Evolutionary conservation across 2,888 invertebrate genomes (phyloP), one percentile per base, ranked within the genome.

Genomic region (Coremacera marginata): DNA sequence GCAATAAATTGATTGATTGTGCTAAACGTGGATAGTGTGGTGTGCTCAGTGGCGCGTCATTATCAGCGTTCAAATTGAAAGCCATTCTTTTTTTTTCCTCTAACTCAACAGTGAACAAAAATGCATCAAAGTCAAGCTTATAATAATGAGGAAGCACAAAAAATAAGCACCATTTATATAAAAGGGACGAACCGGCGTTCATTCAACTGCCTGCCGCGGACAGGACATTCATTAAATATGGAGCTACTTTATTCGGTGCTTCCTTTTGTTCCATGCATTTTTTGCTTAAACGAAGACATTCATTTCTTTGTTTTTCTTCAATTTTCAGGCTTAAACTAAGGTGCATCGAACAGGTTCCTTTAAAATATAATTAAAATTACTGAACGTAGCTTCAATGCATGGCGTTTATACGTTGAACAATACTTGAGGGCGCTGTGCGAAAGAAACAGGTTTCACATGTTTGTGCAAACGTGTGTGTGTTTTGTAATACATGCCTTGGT

Each of bases 211-310:
- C 67, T 65, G 74, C 70, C 22, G 57, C 51, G 51, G 70, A 65
- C 70, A 77, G 76, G 76, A 76, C 74, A 70, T 65, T 73, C 79
- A 73, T 77, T 79, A 75, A 77, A 77, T 55, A 60, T 37, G 63
- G 52, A 51, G 76, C 70, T 76, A 31, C 76, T 63, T 51, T 27
- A 55, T 52, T 62, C 19, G 25, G 52, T 7, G 22, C 27, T 52
- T 9, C 16, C 31, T 31, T 34, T 70, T 27, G 27, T 11, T 37
- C 34, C 9, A 14, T 8, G 16, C 25, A 11, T 25, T 49, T 22
- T 67, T 11, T 25, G 60, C 27, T 62, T 63, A 34, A 16, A n/a
- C 27, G 25, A n/a, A 63, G n/a, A 51, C 49, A 37, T 34, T 22
- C 14, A 57, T 2, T 34, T 27, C 14, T 44, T 60, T 57, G n/a